A percentile compares a stretch with the other conserved stretches of the same genome.
These are phyloP conservation scores for Heterodera carotae DNA, from an alignment of 1,140 invertebrate genomes.

Conservation along the genomic window DNA sequence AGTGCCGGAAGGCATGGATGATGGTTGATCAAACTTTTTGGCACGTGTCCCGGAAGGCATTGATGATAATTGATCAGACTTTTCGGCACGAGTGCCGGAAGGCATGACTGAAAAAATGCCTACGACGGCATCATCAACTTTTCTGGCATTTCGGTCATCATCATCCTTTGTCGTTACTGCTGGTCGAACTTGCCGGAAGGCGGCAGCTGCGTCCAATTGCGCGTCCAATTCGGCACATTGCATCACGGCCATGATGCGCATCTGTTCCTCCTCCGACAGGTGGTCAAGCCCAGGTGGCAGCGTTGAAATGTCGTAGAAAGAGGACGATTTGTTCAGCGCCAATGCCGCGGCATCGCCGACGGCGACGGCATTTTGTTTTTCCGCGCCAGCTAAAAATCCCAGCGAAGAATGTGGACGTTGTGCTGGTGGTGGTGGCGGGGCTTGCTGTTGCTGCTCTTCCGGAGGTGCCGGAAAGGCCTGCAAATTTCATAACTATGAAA, in stretches of 20 bases:
- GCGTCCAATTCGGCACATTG: constrained; percentile 60
- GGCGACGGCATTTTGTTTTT: not conserved
- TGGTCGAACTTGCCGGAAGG: not conserved
- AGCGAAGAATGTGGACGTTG: constrained; percentile 34
- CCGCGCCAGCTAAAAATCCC: constrained; percentile 9
- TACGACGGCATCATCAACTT: too few species aligned
- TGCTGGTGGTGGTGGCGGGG: not conserved
- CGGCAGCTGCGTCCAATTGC: not conserved
- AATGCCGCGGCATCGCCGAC: not conserved
- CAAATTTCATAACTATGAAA: too few species aligned
- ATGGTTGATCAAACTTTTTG: too few species aligned
- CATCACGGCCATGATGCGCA: constrained; percentile 64
- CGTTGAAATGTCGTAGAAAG: not conserved
- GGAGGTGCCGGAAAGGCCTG: not conserved
- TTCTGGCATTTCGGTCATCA: too few species aligned
- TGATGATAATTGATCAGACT: too few species aligned
- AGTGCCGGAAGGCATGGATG: too few species aligned
- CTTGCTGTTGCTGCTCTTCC: not conserved
- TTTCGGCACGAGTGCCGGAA: too few species aligned
- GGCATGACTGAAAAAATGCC: not conserved
- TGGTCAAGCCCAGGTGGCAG: constrained; percentile 62
- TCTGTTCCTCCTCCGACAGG: constrained; percentile 60
- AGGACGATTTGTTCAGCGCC: not conserved
- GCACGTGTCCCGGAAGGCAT: too few species aligned
- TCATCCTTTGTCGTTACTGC: not conserved